Evolutionary conservation across 2,888 invertebrate genomes (phyloP), one percentile per base, ranked within the genome.

Genomic region (Myathropa florea): DNA sequence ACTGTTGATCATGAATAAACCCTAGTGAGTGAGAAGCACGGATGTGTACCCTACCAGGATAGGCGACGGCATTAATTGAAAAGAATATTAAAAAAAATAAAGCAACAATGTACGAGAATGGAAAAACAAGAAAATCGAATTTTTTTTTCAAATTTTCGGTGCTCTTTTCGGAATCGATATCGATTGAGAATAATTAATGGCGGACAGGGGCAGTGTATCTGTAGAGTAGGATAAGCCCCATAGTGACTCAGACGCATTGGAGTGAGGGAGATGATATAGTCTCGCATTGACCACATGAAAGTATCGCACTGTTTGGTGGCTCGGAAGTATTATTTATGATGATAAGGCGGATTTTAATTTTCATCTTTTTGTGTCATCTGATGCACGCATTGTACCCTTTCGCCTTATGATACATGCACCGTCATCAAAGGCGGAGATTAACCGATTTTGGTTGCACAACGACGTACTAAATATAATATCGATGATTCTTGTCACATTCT

Each of bases 321-420:
- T 68, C 73, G 73, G 73, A 83, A 78, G 83, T 64, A 75, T 79
- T 71, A 86, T 83, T 83, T 86, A 83, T 79, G 78, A 61, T 75
- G 83, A 79, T 83, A 86, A 86, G 83, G 71, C 70, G 75, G 83
- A 79, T 83, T 86, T 83, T 83, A 86, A 83, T 86, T 86, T 79
- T 83, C 83, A 78, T 73, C 30, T 55, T 68, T 61, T 36, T 53
- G 64, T 9, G 36, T 28, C 12, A 6, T 57, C 14, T 53, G 46
- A 36, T 24, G 36, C 57, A 75, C 65, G 24, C 71, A 65, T 83
- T 79, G 4, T 67, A 86, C 83, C 83, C 86, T 73, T 72, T 80
- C 60, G 61, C 26, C 64, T 4, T 63, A 61, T 28, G 28, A 61
- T 77, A 82, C 71, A 67, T 73, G 70, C 26, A 36, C 24, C 57